Evolutionary conservation across 2,113 vertebrate species (phyloP).

Genomic region (Megaptera novaeangliae): DNA sequence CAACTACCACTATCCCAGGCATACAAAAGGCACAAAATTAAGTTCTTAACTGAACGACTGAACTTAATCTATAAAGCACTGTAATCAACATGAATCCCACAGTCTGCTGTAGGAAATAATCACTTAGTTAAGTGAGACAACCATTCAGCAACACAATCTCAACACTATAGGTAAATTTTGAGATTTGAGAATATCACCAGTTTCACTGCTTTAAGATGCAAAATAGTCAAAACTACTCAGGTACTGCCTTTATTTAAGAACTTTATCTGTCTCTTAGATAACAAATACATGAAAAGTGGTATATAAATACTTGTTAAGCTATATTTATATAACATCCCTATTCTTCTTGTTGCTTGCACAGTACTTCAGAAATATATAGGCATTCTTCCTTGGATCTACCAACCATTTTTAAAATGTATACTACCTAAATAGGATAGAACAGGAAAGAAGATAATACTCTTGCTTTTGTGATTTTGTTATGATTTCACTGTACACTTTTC

Average conservation of each 20-base stretch:
- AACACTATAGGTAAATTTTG: not conserved
- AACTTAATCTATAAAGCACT: not conserved
- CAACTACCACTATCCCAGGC: not conserved
- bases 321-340: not conserved
- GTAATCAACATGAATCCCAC: not conserved
- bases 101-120: not conserved
- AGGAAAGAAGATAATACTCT: not conserved
- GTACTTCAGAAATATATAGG: not conserved
- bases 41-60: not conserved
- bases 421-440: not conserved
- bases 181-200: not conserved
- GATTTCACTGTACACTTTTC: not conserved
- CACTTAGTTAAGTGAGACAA: not conserved
- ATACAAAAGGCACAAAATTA: not conserved
- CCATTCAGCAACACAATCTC: not conserved
- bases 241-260: not conserved
- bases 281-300: not conserved
- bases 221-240: not conserved
- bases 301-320: not conserved
- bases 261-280: not conserved
- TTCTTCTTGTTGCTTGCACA: not conserved
- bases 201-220: not conserved
- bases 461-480: not conserved
- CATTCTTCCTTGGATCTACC: not conserved
- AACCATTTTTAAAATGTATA: not conserved